phyloP scores from a whole-genome alignment of 2,797 vertebrate genomes.

The Scolopax bukidnonensis region DNA sequence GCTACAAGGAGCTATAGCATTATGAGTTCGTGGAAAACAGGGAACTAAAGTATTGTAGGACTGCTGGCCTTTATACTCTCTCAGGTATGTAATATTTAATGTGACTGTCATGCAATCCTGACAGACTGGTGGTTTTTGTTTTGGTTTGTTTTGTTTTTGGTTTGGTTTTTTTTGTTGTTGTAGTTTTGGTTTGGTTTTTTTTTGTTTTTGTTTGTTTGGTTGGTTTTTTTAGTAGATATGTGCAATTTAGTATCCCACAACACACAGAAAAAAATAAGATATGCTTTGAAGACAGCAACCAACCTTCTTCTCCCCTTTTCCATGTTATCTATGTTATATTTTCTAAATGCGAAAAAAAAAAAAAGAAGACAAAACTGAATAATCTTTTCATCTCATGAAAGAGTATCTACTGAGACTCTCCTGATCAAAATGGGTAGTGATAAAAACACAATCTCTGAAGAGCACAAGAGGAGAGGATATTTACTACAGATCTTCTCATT shows the following conservation, averaged over 20 bases:
- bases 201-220: too few species aligned
- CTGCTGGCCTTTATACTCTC: neutral
- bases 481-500: neutral
- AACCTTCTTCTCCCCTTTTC: neutral
- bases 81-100: neutral
- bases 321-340: neutral
- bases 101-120: neutral
- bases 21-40: neutral
- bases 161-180: too few species aligned
- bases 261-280: neutral
- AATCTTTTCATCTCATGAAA: neutral
- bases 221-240: neutral
- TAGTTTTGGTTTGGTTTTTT: too few species aligned
- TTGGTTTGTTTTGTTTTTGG: too few species aligned
- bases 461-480: neutral
- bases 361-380: neutral
- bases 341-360: neutral
- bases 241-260: neutral
- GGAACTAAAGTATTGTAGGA: neutral
- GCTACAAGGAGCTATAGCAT: neutral
- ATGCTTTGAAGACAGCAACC: neutral
- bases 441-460: neutral
- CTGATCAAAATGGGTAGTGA: neutral
- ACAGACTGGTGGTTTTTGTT: neutral
- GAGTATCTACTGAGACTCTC: neutral